phyloP scores from a whole-genome alignment of 2,888 invertebrate genomes.

The Lochmaea crataegi region DNA sequence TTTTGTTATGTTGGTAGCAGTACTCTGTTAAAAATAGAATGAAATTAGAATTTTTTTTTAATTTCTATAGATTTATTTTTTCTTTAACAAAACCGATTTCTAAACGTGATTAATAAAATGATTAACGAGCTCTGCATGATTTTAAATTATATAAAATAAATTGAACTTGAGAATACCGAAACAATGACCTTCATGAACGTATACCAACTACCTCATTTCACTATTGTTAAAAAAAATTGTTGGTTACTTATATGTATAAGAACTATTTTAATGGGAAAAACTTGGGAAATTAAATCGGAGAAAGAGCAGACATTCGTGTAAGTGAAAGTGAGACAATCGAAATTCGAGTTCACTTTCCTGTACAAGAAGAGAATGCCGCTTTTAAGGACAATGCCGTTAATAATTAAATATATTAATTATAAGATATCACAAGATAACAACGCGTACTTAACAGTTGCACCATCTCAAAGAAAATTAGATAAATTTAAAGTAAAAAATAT shows the following conservation, averaged over 20 bases:
- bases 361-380: background rate
- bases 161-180: background rate
- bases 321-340: constrained; percentile 28
- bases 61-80: too few relatives aligned
- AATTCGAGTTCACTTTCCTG: constrained; percentile 23
- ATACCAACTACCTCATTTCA: background rate
- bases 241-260: background rate
- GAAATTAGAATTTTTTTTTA: too few relatives aligned
- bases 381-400: too few relatives aligned
- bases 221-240: background rate
- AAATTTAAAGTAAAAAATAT: background rate
- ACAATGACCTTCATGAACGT: background rate
- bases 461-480: background rate
- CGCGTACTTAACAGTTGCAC: background rate
- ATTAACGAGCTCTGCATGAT: background rate
- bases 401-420: too few relatives aligned
- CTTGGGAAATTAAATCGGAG: background rate
- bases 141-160: background rate
- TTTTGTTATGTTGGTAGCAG: too few relatives aligned
- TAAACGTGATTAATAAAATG: background rate
- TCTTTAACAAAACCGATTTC: background rate
- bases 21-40: too few relatives aligned
- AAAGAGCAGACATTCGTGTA: constrained; percentile 16
- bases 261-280: constrained; percentile 25
- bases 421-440: background rate